Evolutionary conservation across 1,140 invertebrate genomes (phyloP).

Genomic region (Pseudomyrmex dendroicus): DNA sequence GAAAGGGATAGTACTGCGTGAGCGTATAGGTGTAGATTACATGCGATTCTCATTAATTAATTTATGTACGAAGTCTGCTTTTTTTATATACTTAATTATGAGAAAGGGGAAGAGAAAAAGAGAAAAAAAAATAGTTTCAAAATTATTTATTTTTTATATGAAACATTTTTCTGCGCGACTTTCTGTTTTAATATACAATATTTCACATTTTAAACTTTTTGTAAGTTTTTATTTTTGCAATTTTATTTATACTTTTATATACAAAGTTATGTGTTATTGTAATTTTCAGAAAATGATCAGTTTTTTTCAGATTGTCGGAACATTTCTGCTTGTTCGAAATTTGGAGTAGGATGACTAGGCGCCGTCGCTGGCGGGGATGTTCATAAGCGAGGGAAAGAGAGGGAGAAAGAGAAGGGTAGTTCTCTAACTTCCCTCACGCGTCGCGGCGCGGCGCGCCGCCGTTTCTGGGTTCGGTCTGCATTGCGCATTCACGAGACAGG

Average conservation of each 20-base stretch:
- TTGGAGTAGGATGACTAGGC: background rate
- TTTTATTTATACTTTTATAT: background rate
- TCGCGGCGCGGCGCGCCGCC: slow-evolving; percentile 30
- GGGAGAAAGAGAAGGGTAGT: slow-evolving; percentile 70
- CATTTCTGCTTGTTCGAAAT: background rate
- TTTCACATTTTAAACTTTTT: too few relatives aligned
- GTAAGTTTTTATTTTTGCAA: background rate
- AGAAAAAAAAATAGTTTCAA: too few relatives aligned
- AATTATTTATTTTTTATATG: too few relatives aligned
- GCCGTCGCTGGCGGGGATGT: slow-evolving; percentile 40
- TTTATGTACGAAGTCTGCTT: too few relatives aligned
- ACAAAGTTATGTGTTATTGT: background rate
- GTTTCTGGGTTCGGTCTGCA: slow-evolving; percentile 79
- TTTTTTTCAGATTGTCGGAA: background rate
- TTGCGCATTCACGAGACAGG: slow-evolving; percentile 82
- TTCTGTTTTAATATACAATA: too few relatives aligned
- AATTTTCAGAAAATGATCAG: background rate
- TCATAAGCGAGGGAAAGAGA: slow-evolving; percentile 60
- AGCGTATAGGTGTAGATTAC: background rate
- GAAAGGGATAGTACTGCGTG: slow-evolving; percentile 11
- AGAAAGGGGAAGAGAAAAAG: too few relatives aligned
- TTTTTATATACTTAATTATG: too few relatives aligned
- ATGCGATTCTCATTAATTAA: background rate
- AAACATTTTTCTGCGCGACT: too few relatives aligned
- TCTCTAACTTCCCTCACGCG: slow-evolving; percentile 75